A percentile compares a stretch with the other conserved stretches of the same genome.
Evolutionary conservation across 2,113 vertebrate genomes (phyloP).

Genomic region (Carettochelys insculpta): DNA sequence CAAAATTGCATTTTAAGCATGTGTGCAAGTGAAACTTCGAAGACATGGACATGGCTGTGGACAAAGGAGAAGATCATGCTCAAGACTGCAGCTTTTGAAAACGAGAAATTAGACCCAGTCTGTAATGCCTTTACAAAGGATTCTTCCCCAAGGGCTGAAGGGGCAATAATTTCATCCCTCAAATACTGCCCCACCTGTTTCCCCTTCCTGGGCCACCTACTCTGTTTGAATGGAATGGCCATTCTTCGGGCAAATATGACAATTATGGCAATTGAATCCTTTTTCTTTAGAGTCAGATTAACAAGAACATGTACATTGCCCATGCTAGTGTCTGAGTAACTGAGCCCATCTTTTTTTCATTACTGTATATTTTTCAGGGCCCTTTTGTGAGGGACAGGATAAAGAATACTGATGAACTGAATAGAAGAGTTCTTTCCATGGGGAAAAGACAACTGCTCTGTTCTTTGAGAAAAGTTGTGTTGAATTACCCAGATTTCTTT

Average conservation of each 20-base stretch:
- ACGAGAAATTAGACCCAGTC: too few species aligned
- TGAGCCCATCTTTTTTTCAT: rapidly evolving
- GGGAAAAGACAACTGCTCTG: rapidly evolving
- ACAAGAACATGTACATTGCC: neutral
- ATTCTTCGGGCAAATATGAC: neutral
- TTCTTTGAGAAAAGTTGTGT: neutral
- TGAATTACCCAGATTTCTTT: slow-evolving; percentile 38
- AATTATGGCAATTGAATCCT: neutral
- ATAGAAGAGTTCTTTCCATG: neutral
- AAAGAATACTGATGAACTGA: neutral
- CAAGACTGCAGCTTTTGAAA: too few species aligned
- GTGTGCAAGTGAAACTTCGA: too few species aligned
- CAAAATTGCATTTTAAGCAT: too few species aligned
- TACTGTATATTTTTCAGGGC: neutral
- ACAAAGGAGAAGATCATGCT: too few species aligned
- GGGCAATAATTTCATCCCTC: too few species aligned
- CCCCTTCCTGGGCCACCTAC: neutral
- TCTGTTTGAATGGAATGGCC: neutral
- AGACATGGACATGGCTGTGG: too few species aligned
- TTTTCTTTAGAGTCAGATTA: neutral
- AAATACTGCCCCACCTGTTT: neutral
- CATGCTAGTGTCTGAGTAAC: rapidly evolving
- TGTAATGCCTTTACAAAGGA: too few species aligned
- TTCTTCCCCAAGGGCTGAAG: too few species aligned
- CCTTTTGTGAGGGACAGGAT: neutral